Evolutionary conservation across 37 sponge, comb jelly and placozoan species (phyloP).

Genomic region (Axinella damicornis): DNA sequence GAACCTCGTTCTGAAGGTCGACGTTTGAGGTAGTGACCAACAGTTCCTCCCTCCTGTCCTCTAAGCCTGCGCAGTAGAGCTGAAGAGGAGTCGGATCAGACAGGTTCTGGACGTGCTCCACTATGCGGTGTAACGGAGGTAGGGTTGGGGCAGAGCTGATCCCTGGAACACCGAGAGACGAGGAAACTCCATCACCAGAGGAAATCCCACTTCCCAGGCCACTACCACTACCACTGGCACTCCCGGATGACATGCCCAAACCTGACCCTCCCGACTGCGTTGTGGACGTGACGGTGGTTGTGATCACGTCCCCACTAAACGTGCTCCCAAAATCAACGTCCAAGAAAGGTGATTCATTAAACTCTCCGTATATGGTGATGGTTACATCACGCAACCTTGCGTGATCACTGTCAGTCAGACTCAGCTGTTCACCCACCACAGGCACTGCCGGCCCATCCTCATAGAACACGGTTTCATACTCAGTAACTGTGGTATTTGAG

Average conservation of each 20-base stretch:
- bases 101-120: constrained; percentile 30
- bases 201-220: not conserved
- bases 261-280: not conserved
- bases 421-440: constrained; percentile 65
- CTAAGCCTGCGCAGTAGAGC: constrained; percentile 68
- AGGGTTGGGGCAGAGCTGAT: constrained; percentile 36
- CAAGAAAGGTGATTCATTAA: constrained; percentile 40
- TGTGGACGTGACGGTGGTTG: not conserved
- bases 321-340: constrained; percentile 26
- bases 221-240: constrained; percentile 21
- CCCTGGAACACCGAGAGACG: constrained; percentile 3
- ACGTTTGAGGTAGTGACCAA: constrained; percentile 49
- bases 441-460: constrained; percentile 73
- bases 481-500: constrained; percentile 31
- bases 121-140: constrained; percentile 35
- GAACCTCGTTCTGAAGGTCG: constrained; percentile 61
- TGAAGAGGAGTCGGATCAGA: constrained; percentile 24
- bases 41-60: constrained; percentile 61
- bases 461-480: constrained; percentile 47
- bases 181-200: not conserved
- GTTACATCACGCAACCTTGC: constrained; percentile 65
- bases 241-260: constrained; percentile 1
- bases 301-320: not conserved
- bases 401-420: constrained; percentile 84
- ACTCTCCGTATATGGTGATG: constrained; percentile 77